phyloP scores from a whole-genome alignment of 2,888 invertebrate species.

The Lycia hirtaria region DNA sequence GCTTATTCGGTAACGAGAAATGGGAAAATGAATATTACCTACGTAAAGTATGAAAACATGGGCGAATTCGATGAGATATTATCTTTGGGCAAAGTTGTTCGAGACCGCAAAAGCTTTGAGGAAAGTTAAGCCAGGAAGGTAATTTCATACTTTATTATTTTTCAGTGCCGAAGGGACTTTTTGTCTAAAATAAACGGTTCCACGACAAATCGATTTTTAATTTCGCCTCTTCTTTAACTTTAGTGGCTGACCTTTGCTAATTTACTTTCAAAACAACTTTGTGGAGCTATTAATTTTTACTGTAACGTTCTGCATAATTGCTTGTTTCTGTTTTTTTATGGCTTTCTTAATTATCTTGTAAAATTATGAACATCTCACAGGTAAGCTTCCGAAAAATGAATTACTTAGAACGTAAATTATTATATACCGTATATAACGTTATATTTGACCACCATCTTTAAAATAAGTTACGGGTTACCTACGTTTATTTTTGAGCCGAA shows the following conservation, averaged over 20 bases:
- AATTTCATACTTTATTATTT: constrained; percentile 71
- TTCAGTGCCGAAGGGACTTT: constrained; percentile 56
- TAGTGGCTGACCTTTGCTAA: constrained; percentile 34
- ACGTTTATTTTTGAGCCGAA: too few relatives aligned
- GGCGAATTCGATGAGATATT: constrained; percentile 50
- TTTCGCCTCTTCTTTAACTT: constrained; percentile 39
- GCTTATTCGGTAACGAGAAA: constrained; percentile 42
- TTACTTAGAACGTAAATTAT: neutral
- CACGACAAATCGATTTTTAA: constrained; percentile 58
- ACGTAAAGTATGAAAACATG: constrained; percentile 31
- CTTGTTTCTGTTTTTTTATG: constrained; percentile 5
- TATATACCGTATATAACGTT: too few relatives aligned
- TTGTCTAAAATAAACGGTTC: constrained; percentile 61
- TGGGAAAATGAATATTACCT: constrained; percentile 38
- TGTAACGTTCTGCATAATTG: constrained; percentile 20
- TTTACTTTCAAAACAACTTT: constrained; percentile 34
- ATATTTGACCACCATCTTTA: too few relatives aligned
- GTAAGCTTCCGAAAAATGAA: neutral
- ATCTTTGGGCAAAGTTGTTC: constrained; percentile 56
- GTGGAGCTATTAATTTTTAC: constrained; percentile 25
- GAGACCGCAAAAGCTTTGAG: constrained; percentile 51
- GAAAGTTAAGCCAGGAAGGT: constrained; percentile 63
- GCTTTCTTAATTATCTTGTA: neutral
- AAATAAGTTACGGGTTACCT: too few relatives aligned
- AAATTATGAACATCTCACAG: neutral